These are phyloP conservation scores for Siphlonurus alternatus DNA, from an alignment of 2,888 invertebrate species.

Conservation along the genomic window DNA sequence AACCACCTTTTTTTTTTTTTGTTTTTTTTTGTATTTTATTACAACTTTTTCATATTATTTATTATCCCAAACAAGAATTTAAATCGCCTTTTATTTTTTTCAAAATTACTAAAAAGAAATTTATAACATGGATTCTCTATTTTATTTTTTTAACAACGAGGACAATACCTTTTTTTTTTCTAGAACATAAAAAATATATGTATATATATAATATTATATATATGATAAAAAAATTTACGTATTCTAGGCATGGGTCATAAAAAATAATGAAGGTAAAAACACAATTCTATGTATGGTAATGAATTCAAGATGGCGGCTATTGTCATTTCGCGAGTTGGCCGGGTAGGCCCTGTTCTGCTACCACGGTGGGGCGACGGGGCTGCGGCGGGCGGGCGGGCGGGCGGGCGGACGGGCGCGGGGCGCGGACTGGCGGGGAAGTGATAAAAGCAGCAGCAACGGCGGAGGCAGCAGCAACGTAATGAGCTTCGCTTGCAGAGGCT, in stretches of 20 bases:
- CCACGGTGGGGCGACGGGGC: not conserved
- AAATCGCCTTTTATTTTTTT: not conserved
- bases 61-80: not conserved
- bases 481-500: not conserved
- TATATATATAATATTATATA: no score
- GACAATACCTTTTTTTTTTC: not conserved
- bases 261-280: not conserved
- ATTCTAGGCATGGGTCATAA: not conserved
- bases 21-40: not conserved
- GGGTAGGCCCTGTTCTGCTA: not conserved
- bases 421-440: not conserved
- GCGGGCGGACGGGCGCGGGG: no score
- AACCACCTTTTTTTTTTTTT: not conserved
- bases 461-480: not conserved
- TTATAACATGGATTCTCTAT: not conserved
- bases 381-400: not conserved
- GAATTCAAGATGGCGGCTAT: slow-evolving; percentile 3
- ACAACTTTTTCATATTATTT: not conserved
- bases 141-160: not conserved
- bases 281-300: not conserved
- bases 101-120: not conserved
- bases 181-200: not conserved
- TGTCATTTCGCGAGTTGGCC: slow-evolving; percentile 4
- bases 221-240: not conserved
- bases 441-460: slow-evolving; percentile 1